Conservation (phyloP, 1,140 invertebrate genomes). For the Dinoponera quadriceps region DNA sequence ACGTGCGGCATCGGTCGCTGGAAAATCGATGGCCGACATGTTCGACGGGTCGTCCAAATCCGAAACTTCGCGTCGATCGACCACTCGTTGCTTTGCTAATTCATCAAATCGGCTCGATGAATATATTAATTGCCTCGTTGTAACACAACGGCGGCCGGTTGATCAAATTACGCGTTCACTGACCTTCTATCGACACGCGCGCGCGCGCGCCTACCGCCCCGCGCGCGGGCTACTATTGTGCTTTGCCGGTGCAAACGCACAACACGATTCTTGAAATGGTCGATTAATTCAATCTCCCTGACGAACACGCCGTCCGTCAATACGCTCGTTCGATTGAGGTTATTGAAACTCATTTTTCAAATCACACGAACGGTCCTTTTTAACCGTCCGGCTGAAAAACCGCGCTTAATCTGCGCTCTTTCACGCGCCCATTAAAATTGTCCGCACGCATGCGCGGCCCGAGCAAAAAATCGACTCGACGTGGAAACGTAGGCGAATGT, state of each 20-base stretch:
- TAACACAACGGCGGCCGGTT: slow-evolving; percentile 44
- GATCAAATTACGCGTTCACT: slow-evolving; percentile 59
- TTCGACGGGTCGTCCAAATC: slow-evolving; percentile 22
- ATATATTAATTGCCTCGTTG: slow-evolving; percentile 61
- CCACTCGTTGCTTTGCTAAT: slow-evolving; percentile 56
- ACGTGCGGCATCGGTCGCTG: not conserved
- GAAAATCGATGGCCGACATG: slow-evolving; percentile 58
- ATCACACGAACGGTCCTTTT: not conserved
- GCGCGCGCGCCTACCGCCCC: not conserved
- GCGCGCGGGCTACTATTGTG: slow-evolving; percentile 41
- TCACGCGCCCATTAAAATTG: not conserved
- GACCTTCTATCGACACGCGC: slow-evolving; percentile 48
- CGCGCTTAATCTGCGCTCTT: not conserved
- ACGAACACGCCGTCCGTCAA: slow-evolving; percentile 5
- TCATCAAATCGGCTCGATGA: slow-evolving; percentile 60
- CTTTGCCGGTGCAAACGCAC: slow-evolving; percentile 51
- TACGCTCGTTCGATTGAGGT: slow-evolving; percentile 10
- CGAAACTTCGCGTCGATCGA: slow-evolving; percentile 35
- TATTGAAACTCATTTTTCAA: slow-evolving; percentile 5
- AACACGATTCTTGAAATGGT: slow-evolving; percentile 57
- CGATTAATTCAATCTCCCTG: slow-evolving; percentile 50
- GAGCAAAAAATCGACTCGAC: too few species aligned
- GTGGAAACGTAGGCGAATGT: too few species aligned
- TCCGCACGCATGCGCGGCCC: not conserved
- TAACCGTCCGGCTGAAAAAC: not conserved